These are phyloP conservation scores for Apeltes quadracus DNA, from an alignment of 2,113 vertebrate genomes.

Conservation along the genomic window DNA sequence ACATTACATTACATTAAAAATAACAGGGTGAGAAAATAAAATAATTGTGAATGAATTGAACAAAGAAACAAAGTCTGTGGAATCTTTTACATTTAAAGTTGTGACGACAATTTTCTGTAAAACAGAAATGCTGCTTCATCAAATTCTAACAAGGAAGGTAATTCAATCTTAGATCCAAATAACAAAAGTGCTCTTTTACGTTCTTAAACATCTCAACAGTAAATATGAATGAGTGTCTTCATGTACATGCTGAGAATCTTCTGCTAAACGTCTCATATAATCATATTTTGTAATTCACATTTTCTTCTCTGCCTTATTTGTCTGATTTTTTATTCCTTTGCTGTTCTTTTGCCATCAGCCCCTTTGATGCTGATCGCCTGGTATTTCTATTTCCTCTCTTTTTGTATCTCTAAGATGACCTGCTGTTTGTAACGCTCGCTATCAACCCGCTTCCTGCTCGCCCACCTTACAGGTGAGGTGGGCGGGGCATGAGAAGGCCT, in stretches of 20 bases:
- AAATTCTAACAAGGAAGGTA: too few relatives aligned
- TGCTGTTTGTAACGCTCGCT: conserved; percentile 38
- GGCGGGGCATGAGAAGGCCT: conserved; percentile 39
- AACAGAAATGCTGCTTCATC: too few relatives aligned
- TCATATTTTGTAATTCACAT: background rate
- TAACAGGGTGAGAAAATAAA: too few relatives aligned
- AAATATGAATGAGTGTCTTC: too few relatives aligned
- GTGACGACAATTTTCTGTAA: too few relatives aligned
- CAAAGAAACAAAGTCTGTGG: too few relatives aligned
- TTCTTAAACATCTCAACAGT: too few relatives aligned
- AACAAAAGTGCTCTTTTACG: too few relatives aligned
- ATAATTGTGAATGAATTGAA: too few relatives aligned
- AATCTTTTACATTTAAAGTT: too few relatives aligned
- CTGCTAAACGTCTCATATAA: background rate
- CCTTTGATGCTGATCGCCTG: conserved; percentile 23
- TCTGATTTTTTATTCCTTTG: conserved; percentile 13
- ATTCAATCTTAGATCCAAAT: too few relatives aligned
- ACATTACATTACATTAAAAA: too few relatives aligned
- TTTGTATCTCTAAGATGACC: conserved; percentile 48
- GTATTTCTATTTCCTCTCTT: conserved; percentile 63
- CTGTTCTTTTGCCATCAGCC: conserved; percentile 40
- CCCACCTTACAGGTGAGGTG: background rate
- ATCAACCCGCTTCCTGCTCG: conserved; percentile 39
- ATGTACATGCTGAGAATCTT: conserved; percentile 12
- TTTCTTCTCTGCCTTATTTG: background rate